Conservation (phyloP, 37 sponge, comb jelly and placozoan genomes). For the Diacarnus erythraeanus region DNA sequence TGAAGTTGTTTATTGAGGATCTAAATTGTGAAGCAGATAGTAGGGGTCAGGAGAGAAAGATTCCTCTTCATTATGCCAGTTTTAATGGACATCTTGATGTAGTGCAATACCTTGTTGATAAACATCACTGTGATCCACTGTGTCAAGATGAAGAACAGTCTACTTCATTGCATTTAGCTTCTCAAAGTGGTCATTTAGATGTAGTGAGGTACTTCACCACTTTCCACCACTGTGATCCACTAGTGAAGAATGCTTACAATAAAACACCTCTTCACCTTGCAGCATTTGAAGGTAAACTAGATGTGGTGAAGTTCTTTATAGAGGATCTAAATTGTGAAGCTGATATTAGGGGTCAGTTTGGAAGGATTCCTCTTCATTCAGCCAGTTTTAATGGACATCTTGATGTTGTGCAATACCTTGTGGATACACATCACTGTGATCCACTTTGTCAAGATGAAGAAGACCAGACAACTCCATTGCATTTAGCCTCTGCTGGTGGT, state of each 20-base stretch:
- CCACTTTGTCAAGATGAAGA: neutral
- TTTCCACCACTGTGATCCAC: neutral
- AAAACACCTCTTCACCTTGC: neutral
- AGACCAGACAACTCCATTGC: slow-evolving; percentile 4
- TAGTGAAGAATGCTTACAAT: neutral
- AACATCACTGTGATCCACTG: slow-evolving; percentile 6
- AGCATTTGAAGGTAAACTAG: neutral
- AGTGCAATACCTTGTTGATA: slow-evolving; percentile 2
- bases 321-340: too few species aligned
- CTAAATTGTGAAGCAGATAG: too few species aligned
- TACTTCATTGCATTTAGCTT: slow-evolving; percentile 24
- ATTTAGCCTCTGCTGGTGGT: slow-evolving; percentile 6
- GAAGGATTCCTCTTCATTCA: too few species aligned
- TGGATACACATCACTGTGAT: neutral
- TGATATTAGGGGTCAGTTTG: neutral
- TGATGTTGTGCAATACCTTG: neutral
- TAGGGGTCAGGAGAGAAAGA: too few species aligned
- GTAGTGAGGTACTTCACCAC: neutral
- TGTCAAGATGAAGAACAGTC: neutral
- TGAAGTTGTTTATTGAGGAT: too few species aligned
- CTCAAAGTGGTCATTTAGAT: slow-evolving; percentile 21
- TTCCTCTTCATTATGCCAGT: slow-evolving; percentile 22
- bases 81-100: slow-evolving; percentile 6
- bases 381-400: too few species aligned
- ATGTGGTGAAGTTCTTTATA: neutral